A percentile compares a stretch with the other conserved stretches of the same genome.
Conservation (phyloP, 2,797 vertebrate species). For the Rhodeus uyekii region DNA sequence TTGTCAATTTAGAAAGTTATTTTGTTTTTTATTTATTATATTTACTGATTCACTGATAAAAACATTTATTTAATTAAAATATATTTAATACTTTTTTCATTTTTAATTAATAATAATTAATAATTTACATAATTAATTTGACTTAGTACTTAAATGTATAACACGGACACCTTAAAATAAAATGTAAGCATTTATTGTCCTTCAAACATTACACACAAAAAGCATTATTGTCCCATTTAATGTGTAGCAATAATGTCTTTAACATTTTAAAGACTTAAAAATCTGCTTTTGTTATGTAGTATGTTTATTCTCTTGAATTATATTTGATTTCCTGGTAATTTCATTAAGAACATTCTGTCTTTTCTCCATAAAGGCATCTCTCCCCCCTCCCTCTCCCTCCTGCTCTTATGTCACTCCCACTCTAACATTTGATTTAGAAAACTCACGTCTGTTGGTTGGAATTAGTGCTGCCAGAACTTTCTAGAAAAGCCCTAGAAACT, state of each 20-base stretch:
- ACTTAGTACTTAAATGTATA: no score
- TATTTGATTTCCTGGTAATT: neutral
- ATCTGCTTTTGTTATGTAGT: neutral
- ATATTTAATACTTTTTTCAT: no score
- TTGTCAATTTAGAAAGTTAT: neutral
- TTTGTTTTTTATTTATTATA: neutral
- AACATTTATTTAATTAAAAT: neutral
- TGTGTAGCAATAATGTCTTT: neutral
- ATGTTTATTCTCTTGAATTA: neutral
- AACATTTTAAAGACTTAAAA: neutral
- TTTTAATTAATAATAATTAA: no score
- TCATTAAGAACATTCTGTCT: neutral
- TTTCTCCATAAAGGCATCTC: neutral
- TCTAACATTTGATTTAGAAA: constrained; percentile 34
- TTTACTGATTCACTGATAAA: neutral
- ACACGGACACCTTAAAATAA: no score
- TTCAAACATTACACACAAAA: neutral
- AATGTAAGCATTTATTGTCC: no score
- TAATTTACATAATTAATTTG: no score
- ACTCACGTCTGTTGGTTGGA: neutral
- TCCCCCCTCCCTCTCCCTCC: neutral
- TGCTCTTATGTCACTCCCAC: neutral
- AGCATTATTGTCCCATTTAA: neutral
- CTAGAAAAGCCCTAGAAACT: constrained; percentile 7
- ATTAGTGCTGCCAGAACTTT: neutral